These are phyloP conservation scores for Channa maculata DNA, from an alignment of 2,113 vertebrate species.

Conservation along the genomic window DNA sequence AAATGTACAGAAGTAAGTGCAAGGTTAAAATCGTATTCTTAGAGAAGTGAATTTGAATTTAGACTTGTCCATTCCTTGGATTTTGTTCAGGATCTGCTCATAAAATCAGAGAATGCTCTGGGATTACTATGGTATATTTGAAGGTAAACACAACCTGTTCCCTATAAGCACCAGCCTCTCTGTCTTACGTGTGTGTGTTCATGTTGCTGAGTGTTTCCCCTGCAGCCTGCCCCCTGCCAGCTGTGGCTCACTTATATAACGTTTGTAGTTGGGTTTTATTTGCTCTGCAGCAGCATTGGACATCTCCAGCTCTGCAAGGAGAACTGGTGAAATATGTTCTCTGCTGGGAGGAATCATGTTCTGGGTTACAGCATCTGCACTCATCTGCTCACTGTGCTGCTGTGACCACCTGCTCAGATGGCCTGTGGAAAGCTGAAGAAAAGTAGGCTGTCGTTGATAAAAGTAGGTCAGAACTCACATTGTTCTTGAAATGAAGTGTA, in stretches of 20 bases:
- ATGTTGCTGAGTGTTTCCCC: conserved; percentile 5
- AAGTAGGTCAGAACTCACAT: neutral
- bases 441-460: neutral
- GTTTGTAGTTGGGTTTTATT: conserved; percentile 27
- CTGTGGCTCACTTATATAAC: conserved; percentile 47
- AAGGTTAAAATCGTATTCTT: neutral
- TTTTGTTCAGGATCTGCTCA: neutral
- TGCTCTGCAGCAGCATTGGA: conserved; percentile 41
- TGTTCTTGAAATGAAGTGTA: conserved; percentile 21
- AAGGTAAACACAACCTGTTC: conserved; percentile 32
- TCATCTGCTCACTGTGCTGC: neutral
- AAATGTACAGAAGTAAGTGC: neutral
- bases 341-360: conserved; percentile 19
- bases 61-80: too few relatives aligned
- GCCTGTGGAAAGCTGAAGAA: conserved; percentile 10
- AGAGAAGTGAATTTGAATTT: neutral
- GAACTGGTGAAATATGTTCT: conserved; percentile 45
- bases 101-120: conserved; percentile 8
- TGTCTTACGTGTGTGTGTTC: neutral
- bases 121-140: conserved; percentile 16
- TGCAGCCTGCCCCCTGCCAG: conserved; percentile 21
- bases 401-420: conserved; percentile 4
- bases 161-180: conserved; percentile 9
- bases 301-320: conserved; percentile 8
- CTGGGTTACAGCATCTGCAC: conserved; percentile 24